These are phyloP conservation scores for Triops longicaudatus DNA, from an alignment of 1,140 invertebrate genomes.

Conservation along the genomic window DNA sequence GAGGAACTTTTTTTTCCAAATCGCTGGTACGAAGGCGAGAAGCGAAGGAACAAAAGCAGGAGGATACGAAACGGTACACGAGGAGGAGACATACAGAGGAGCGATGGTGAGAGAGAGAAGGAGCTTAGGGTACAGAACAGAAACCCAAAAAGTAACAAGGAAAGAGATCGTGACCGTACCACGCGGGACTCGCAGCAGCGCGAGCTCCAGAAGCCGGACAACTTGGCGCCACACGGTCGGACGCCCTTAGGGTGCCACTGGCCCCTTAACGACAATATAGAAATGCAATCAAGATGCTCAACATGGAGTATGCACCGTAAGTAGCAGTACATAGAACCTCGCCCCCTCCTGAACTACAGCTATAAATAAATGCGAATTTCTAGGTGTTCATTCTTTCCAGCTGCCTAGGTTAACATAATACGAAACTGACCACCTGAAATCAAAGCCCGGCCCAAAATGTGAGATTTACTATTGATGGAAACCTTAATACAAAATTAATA, in stretches of 20 bases:
- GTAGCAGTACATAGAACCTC: no score
- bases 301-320: not conserved
- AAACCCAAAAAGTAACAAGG: constrained; percentile 1
- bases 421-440: no score
- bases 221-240: constrained; percentile 9
- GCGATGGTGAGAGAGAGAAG: not conserved
- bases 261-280: constrained; percentile 14
- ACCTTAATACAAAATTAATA: no score
- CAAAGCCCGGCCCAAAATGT: no score
- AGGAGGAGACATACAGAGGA: no score
- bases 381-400: not conserved
- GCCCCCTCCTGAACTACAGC: no score
- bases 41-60: not conserved
- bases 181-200: constrained; percentile 8
- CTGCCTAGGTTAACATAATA: not conserved
- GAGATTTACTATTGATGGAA: not conserved
- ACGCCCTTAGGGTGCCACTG: constrained; percentile 9
- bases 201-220: constrained; percentile 13
- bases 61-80: not conserved
- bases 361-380: no score
- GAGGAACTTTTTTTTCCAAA: not conserved
- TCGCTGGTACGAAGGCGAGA: not conserved
- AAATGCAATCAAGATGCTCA: constrained; percentile 3
- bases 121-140: not conserved
- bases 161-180: constrained; percentile 13